Evolutionary conservation across 1,140 invertebrate genomes (phyloP), one percentile per base, ranked within the genome.

Genomic region (Aphelenchoides besseyi): DNA sequence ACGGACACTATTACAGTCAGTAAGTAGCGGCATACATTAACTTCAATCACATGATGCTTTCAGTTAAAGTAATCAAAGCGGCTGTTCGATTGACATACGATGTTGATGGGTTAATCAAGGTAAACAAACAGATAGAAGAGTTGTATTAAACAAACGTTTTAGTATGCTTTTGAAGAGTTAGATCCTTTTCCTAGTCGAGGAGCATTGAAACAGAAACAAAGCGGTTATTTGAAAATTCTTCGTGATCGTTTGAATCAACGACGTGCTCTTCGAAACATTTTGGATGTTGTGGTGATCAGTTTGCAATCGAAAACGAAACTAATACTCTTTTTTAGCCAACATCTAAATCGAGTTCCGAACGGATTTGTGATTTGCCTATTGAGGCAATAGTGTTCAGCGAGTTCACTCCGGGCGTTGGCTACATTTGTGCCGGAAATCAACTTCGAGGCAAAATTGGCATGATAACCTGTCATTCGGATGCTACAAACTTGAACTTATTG

Each of bases 51-150:
- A 87, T n/a, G n/a, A n/a, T n/a, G n/a, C n/a, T n/a, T n/a, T n/a
- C n/a, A n/a, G n/a, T 88, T 85, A 85, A 86, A 73, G 86, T 88
- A 41, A 74, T 88, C 5, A 88, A 88, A 74, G 79, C 84, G n/a
- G 85, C 86, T 32, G 86, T 87, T 28, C 86, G 85, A 71, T 75
- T 87, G 5, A 86, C 86, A 3, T 87, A 85, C 76, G 87, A 88
- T 79, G 80, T 85, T n/a, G 87, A 88, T 68, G 86, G 86, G 26
- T 77, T 88, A 2, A 79, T 87, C 23, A 86, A 87, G 81, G 87
- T 84, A 73, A 59, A 57, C 66, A 66, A 2, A 41, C 16, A 32
- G 16, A 12, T 0, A 36, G 30, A 29, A 55, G 16, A 33, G 5
- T 53, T 64, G 12, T 35, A n/a, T 55, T 55, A 33, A 36, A 66